Evolutionary conservation across 35 echinoderm and acorn worm genomes (phyloP).

Genomic region (Amphiura filiformis): DNA sequence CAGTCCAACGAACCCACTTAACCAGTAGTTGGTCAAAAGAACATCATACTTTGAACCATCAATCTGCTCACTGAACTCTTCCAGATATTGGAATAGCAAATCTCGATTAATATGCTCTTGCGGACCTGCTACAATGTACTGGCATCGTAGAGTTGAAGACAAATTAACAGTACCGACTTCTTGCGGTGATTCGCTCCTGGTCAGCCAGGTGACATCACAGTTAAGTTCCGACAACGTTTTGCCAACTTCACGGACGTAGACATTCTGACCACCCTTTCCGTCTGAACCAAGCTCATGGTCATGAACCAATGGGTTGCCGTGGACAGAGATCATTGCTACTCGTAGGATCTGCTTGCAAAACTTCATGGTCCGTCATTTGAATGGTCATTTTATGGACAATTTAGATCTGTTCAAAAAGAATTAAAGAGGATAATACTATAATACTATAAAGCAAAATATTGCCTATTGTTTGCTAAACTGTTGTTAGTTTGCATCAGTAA

Average conservation of each 20-base stretch:
- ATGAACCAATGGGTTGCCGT: conserved; percentile 5
- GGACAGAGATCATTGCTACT: conserved; percentile 13
- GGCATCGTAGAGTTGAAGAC: background rate
- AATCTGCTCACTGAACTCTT: conserved; percentile 1
- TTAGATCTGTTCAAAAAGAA: too few relatives aligned
- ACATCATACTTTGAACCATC: conserved; percentile 3
- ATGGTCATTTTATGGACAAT: too few relatives aligned
- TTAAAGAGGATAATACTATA: too few relatives aligned
- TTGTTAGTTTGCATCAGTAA: too few relatives aligned
- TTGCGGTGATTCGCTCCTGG: background rate
- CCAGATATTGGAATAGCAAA: background rate
- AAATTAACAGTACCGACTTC: background rate
- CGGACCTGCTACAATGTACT: conserved; percentile 3
- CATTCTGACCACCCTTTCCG: conserved; percentile 15
- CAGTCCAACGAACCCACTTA: conserved; percentile 11
- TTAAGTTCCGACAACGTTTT: background rate
- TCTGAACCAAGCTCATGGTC: conserved; percentile 12
- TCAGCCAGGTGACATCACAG: conserved; percentile 29
- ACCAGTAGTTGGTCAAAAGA: conserved; percentile 13
- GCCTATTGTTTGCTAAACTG: too few relatives aligned
- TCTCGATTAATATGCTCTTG: conserved; percentile 16
- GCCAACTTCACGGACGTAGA: conserved; percentile 12
- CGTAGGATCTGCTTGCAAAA: too few relatives aligned
- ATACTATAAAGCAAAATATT: too few relatives aligned
- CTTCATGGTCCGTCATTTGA: too few relatives aligned